phyloP scores from a whole-genome alignment of 2,888 invertebrate genomes.

The Drosophila meridiana region DNA sequence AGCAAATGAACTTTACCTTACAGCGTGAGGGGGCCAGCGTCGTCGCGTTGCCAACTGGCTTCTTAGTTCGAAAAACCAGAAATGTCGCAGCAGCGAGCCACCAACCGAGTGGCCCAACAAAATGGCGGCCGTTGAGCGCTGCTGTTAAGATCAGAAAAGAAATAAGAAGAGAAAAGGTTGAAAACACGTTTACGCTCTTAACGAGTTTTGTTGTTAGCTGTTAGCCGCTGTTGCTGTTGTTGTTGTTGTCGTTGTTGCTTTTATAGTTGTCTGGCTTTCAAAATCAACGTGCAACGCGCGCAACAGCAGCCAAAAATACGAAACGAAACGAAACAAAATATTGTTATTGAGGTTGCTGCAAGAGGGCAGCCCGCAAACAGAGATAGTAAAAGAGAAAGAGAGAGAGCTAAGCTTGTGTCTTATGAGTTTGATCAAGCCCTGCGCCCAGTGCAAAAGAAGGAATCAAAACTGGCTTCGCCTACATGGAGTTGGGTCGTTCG shows the following conservation, averaged over 20 bases:
- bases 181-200: constrained; percentile 74
- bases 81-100: constrained; percentile 48
- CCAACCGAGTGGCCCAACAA: constrained; percentile 48
- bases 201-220: constrained; percentile 57
- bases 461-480: neutral
- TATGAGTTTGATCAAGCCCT: neutral
- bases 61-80: constrained; percentile 61
- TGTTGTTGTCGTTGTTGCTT: constrained; percentile 15
- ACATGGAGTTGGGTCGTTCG: neutral
- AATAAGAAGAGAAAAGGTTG: constrained; percentile 50
- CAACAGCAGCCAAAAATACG: constrained; percentile 33
- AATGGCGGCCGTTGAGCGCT: constrained; percentile 63
- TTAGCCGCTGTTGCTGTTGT: constrained; percentile 11
- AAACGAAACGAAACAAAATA: constrained; percentile 59
- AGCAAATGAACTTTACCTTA: constrained; percentile 56
- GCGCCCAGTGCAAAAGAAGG: neutral
- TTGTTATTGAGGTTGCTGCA: constrained; percentile 69
- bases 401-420: constrained; percentile 2
- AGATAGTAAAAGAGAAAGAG: neutral
- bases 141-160: constrained; percentile 54
- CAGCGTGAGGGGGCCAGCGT: constrained; percentile 3
- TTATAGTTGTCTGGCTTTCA: constrained; percentile 38
- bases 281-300: constrained; percentile 63
- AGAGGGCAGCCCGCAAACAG: constrained; percentile 39
- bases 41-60: constrained; percentile 40